Conservation (phyloP, 2,888 invertebrate species). For the Argyresthia albistria region DNA sequence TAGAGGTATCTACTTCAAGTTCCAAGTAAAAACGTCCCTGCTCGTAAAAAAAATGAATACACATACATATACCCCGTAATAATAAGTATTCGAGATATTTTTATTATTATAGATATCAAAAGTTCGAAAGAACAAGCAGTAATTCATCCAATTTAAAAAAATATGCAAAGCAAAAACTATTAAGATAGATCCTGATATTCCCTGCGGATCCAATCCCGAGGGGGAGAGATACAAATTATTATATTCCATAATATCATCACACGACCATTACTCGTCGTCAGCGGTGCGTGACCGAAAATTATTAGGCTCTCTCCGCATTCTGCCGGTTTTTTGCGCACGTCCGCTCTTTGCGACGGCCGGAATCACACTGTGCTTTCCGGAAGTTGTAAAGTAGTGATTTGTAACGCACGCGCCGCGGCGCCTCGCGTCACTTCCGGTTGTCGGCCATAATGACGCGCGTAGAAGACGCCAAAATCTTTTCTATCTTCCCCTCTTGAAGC, state of each 20-base stretch:
- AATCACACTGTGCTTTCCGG: constrained; percentile 49
- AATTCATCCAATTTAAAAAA: constrained; percentile 17
- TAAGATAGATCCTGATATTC: constrained; percentile 20
- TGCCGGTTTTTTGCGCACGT: constrained; percentile 35
- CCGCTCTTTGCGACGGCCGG: constrained; percentile 33
- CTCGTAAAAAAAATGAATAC: too few species aligned
- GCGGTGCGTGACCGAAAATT: constrained; percentile 56
- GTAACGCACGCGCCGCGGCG: constrained; percentile 71
- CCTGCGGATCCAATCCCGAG: constrained; percentile 11
- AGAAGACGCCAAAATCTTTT: constrained; percentile 25
- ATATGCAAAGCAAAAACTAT: constrained; percentile 32
- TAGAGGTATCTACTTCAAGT: too few species aligned
- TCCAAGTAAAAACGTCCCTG: too few species aligned
- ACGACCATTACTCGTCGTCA: constrained; percentile 52
- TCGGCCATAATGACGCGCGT: constrained; percentile 51
- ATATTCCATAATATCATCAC: constrained; percentile 65
- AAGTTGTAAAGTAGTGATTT: constrained; percentile 74
- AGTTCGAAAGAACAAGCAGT: too few species aligned
- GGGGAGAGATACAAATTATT: constrained; percentile 63
- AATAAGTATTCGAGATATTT: too few species aligned
- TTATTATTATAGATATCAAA: too few species aligned
- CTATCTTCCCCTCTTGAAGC: constrained; percentile 9
- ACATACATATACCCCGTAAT: too few species aligned
- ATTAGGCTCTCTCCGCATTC: constrained; percentile 29
- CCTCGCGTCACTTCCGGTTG: constrained; percentile 58